Evolutionary conservation across 2,797 vertebrate species (phyloP).

Genomic region (Coendou prehensilis): DNA sequence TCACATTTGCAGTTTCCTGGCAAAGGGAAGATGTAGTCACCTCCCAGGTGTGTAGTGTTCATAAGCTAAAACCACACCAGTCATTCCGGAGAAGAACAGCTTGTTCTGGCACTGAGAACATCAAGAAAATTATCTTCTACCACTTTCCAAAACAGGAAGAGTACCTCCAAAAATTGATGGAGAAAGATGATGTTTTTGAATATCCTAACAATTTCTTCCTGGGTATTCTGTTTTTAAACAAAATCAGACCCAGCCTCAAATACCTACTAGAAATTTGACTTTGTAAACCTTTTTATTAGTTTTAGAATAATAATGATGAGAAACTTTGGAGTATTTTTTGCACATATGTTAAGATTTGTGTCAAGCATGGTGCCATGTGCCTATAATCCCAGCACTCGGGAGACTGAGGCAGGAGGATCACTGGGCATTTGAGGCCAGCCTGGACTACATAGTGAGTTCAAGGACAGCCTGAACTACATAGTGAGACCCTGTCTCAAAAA

Average conservation of each 20-base stretch:
- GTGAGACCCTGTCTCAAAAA: neutral
- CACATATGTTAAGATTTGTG: neutral
- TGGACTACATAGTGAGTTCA: neutral
- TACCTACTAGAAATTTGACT: neutral
- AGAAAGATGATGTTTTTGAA: neutral
- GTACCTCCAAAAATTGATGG: neutral
- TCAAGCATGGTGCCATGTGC: neutral
- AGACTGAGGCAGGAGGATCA: neutral
- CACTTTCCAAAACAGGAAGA: neutral
- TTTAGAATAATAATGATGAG: neutral
- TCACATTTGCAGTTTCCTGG: neutral
- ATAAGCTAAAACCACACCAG: neutral
- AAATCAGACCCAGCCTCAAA: neutral
- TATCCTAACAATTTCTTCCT: neutral
- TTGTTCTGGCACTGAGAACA: slow-evolving; percentile 33
- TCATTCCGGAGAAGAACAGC: neutral
- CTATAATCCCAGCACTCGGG: neutral
- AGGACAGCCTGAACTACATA: too few relatives aligned
- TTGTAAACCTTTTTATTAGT: neutral
- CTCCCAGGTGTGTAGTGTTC: neutral
- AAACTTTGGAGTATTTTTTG: neutral
- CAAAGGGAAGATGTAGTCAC: neutral
- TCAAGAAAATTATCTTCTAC: neutral
- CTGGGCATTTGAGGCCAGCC: neutral
- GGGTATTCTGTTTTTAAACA: neutral